phyloP scores from a whole-genome alignment of 2,888 invertebrate species.

The Lomographa bimaculata region DNA sequence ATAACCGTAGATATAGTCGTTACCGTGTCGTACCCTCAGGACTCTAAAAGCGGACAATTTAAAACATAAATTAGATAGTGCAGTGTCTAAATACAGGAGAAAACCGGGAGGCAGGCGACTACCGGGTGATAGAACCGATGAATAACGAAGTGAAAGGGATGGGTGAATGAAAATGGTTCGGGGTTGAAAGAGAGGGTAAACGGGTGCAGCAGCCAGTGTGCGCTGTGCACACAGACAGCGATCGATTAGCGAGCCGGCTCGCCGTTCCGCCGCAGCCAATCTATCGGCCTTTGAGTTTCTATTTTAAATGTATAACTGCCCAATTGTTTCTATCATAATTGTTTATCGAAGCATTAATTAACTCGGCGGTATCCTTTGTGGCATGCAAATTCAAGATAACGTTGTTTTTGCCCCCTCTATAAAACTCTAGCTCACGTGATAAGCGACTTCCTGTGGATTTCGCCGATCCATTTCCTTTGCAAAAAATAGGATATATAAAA shows the following conservation, averaged over 20 bases:
- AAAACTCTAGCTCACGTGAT: no score
- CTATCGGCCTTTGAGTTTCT: constrained; percentile 69
- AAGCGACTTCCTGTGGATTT: constrained; percentile 11
- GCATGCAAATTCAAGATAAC: constrained; percentile 1
- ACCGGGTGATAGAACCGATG: constrained; percentile 79
- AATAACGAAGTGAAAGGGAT: constrained; percentile 74
- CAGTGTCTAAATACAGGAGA: constrained; percentile 79
- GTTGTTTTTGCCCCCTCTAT: no score
- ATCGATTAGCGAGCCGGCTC: constrained; percentile 75
- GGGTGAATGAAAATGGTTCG: constrained; percentile 54
- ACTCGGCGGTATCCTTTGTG: constrained; percentile 21
- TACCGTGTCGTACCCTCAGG: constrained; percentile 55
- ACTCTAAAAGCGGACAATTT: constrained; percentile 71
- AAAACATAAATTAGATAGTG: constrained; percentile 81
- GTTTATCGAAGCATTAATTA: constrained; percentile 43
- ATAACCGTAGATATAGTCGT: constrained; percentile 70
- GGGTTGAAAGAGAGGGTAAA: constrained; percentile 62
- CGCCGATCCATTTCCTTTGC: constrained; percentile 3
- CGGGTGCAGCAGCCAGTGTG: constrained; percentile 64
- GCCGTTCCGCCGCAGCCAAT: constrained; percentile 64
- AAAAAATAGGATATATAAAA: constrained; percentile 6
- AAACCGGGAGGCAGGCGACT: constrained; percentile 70
- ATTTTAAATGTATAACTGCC: constrained; percentile 63
- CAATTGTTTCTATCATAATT: constrained; percentile 55
- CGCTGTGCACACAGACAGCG: constrained; percentile 75